Evolutionary conservation across 2,797 vertebrate species (phyloP), one percentile per base, ranked within the genome.

Genomic region (Danio albolineatus): DNA sequence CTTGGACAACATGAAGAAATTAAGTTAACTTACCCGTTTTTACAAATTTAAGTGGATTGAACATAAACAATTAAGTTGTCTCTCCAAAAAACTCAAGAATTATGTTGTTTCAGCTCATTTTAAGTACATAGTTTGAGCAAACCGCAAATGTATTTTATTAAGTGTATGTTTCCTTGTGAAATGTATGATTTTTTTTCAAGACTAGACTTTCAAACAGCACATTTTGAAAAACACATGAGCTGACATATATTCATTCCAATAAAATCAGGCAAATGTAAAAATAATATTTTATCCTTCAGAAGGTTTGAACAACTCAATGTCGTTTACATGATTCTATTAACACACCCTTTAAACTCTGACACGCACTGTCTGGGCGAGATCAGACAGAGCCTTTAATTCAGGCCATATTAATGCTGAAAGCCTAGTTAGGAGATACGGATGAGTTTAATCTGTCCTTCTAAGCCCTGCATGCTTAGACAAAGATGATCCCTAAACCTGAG

Each of bases 381-480:
- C 60, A 71, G 67, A 48, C 43, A 71, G 46, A 28, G 16, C 71
- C 57, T 16, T n/a, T 51, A 14, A 79, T 56, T 57, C 49, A 75
- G 65, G 19, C 51, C 73, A 71, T 13, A n/a, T 67, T 84, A 78
- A 78, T 51, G 21, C 41, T 36, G 46, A 75, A 72, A 78, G 46
- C 51, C 66, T 21, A 48, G 64, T 76, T 75, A 83, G 67, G 10
- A 49, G 56, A 73, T 60, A 73, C 19, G 9, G 62, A 64, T 73
- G 43, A 84, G 67, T 28, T 53, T 78, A 61, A 82, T 76, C 65
- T 67, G 39, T 57, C 46, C 28, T 4, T 38, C 73, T 76, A 77
- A 76, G 41, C 49, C 16, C 9, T 70, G 67, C 62, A 79, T 79
- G 79, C 48, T 67, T 16, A 64, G 41, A 82, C 76, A 82, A 56